phyloP scores from a whole-genome alignment of 2,797 vertebrate species.

The Pitangus sulphuratus region DNA sequence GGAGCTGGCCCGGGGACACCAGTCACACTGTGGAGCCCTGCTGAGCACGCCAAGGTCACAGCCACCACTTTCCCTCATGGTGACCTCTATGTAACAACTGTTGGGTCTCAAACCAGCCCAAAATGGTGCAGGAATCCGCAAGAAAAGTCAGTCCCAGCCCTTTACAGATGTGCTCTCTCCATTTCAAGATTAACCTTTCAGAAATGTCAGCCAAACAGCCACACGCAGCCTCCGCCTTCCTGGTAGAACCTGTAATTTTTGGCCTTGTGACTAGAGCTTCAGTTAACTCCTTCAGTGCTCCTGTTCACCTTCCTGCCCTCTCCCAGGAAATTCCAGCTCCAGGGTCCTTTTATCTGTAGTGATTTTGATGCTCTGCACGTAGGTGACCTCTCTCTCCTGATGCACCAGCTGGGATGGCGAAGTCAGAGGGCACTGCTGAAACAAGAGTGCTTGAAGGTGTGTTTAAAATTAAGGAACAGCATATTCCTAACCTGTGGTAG shows the following conservation, averaged over 20 bases:
- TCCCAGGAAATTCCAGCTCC: neutral
- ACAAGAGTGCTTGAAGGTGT: neutral
- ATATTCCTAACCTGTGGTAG: neutral
- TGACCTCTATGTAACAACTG: no score
- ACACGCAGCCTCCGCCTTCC: neutral
- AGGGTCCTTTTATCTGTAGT: neutral
- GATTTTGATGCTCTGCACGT: neutral
- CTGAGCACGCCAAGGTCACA: neutral
- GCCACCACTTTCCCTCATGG: neutral
- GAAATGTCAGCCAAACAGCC: conserved; percentile 53
- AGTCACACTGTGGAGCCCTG: fast-evolving
- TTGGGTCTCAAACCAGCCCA: neutral
- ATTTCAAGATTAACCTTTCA: conserved; percentile 50
- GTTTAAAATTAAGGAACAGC: neutral
- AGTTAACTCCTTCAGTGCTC: conserved; percentile 14
- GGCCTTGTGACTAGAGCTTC: neutral
- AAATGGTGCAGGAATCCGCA: neutral
- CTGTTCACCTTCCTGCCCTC: neutral
- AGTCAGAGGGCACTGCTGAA: conserved; percentile 28
- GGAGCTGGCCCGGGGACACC: neutral
- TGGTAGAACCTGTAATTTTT: neutral
- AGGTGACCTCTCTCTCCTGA: neutral
- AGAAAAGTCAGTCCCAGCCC: neutral
- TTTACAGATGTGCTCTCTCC: neutral
- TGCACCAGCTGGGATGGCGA: neutral